phyloP scores from a whole-genome alignment of 1,140 invertebrate species.

The Neotoxoptera formosana region DNA sequence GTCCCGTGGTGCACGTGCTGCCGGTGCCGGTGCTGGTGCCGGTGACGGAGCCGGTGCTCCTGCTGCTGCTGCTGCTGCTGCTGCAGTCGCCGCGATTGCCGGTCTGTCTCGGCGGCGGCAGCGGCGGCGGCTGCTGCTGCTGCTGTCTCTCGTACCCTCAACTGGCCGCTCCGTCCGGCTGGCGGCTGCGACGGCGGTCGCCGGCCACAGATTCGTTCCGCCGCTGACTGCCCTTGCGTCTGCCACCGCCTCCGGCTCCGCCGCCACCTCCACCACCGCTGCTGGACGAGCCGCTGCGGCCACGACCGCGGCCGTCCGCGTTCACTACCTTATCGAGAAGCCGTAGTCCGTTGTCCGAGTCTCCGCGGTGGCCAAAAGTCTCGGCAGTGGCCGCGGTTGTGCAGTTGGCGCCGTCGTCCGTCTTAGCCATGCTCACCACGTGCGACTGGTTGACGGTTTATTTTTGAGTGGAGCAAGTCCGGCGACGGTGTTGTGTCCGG shows the following conservation, averaged over 20 bases:
- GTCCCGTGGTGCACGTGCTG: neutral
- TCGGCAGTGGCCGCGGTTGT: neutral
- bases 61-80: neutral
- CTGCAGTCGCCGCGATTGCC: too few relatives aligned
- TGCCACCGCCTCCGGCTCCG: neutral
- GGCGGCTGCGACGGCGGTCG: neutral
- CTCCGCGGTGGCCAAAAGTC: neutral
- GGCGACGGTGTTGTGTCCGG: neutral
- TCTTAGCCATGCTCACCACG: neutral
- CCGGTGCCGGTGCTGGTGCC: neutral
- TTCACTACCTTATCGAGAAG: neutral
- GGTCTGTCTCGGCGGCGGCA: neutral
- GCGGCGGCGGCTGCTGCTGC: neutral
- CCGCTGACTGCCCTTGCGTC: neutral
- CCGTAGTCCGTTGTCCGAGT: neutral
- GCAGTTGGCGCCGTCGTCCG: neutral
- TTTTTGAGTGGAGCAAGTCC: neutral
- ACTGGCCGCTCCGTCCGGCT: neutral
- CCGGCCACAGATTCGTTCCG: neutral
- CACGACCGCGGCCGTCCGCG: neutral
- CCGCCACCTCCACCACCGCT: neutral
- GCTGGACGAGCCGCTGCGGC: neutral
- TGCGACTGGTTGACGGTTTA: neutral
- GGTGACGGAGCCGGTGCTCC: neutral
- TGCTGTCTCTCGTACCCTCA: constrained; percentile 19